Conservation (phyloP, 2,888 invertebrate species). For the Aproaerema taeniolella region DNA sequence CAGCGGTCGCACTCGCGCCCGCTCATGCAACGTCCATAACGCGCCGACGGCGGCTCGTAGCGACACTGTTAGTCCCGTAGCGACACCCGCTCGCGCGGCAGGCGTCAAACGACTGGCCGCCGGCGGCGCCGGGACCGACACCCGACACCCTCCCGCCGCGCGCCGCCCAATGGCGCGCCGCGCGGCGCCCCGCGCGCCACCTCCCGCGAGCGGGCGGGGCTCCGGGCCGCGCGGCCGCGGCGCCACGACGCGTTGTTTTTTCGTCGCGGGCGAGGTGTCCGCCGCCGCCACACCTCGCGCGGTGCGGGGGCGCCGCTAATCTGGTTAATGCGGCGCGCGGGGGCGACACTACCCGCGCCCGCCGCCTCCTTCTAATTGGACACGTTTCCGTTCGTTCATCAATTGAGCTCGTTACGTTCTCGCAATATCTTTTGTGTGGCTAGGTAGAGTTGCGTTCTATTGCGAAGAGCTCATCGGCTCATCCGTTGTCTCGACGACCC, state of each 20-base stretch:
- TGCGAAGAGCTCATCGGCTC: conserved; percentile 21
- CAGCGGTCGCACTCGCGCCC: conserved; percentile 80
- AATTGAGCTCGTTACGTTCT: conserved; percentile 73
- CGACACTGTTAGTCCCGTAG: conserved; percentile 47
- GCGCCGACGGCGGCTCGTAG: conserved; percentile 56
- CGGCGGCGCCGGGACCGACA: conserved; percentile 74
- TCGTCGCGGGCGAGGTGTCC: conserved; percentile 71
- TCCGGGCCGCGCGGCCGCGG: conserved; percentile 57
- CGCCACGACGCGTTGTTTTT: conserved; percentile 64
- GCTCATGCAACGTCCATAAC: conserved; percentile 72
- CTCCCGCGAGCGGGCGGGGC: conserved; percentile 57
- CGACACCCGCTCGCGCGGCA: conserved; percentile 72
- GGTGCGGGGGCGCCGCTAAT: conserved; percentile 50
- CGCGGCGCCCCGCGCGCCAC: conserved; percentile 62
- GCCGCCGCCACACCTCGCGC: conserved; percentile 52
- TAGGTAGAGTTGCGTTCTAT: conserved; percentile 34
- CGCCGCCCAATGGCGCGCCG: conserved; percentile 63
- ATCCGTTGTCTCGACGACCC: conserved; percentile 22
- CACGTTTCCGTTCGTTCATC: conserved; percentile 75
- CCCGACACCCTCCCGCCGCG: conserved; percentile 70
- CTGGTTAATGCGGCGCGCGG: conserved; percentile 68
- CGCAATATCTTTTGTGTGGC: conserved; percentile 61
- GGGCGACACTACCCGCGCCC: conserved; percentile 49
- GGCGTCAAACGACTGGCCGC: conserved; percentile 72
- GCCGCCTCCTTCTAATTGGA: conserved; percentile 75